These are phyloP conservation scores for Equus quagga DNA, from an alignment of 2,113 vertebrate species.

Conservation along the genomic window DNA sequence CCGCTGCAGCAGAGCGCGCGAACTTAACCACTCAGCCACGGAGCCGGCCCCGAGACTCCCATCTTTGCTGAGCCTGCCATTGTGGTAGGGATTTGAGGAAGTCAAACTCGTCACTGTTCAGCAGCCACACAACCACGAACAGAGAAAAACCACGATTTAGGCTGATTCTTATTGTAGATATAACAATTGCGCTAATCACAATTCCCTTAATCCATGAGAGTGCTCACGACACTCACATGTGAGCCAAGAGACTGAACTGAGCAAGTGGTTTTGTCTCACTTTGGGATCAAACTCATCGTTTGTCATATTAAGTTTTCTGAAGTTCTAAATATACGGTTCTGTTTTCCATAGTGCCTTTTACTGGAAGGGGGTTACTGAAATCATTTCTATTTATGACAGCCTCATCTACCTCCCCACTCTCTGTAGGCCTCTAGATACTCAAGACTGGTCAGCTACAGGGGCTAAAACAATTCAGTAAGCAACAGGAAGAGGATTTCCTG, in stretches of 20 bases:
- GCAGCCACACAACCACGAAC: not conserved
- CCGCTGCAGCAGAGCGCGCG: too few relatives aligned
- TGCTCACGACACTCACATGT: too few relatives aligned
- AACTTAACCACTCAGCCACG: too few relatives aligned
- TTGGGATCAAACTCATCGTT: not conserved
- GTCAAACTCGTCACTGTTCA: not conserved
- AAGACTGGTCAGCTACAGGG: not conserved
- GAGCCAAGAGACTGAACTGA: not conserved
- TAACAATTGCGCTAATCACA: not conserved
- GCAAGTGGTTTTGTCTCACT: not conserved
- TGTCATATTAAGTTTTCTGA: not conserved
- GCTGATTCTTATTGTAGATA: not conserved
- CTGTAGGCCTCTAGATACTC: not conserved
- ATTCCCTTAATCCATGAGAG: not conserved
- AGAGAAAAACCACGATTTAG: not conserved
- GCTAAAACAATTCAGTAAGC: not conserved
- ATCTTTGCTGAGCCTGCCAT: not conserved
- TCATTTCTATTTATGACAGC: not conserved
- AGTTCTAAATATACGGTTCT: not conserved
- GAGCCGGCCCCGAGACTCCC: rapidly evolving
- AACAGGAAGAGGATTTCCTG: rapidly evolving
- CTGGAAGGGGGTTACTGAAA: not conserved
- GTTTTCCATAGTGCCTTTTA: not conserved
- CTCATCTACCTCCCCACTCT: not conserved
- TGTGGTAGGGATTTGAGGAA: not conserved